Base-by-base conservation (phyloP, 2,888 invertebrate genomes). In the Xestobium rufovillosum region DNA sequence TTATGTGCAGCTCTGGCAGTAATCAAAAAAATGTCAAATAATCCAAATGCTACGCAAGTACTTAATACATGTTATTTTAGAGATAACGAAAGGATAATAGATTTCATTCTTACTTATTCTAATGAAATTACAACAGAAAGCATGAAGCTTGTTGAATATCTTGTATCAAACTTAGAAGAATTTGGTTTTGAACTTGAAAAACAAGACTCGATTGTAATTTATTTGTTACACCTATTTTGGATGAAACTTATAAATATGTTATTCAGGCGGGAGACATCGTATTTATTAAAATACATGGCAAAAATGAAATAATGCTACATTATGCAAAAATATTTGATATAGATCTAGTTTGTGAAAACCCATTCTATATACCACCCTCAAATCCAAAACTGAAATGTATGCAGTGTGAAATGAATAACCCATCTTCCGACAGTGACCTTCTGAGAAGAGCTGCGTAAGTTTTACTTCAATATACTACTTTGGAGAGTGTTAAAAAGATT, bases 241-340 rank as follows among this genome's bases (percentile, higher is more conserved):
- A n/a, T n/a, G n/a, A n/a, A n/a, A n/a, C n/a, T n/a, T n/a, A n/a
- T n/a, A n/a, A n/a, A n/a, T n/a, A n/a, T n/a, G n/a, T n/a, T n/a
- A n/a, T n/a, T n/a, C n/a, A n/a, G n/a, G n/a, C n/a, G n/a, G n/a
- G n/a, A 43, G 41, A 37, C 36, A 30, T 54, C 14, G 36, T 54
- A 3, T 61, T 56, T 34, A 38, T 59, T 3, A 61, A 61, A 51
- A 43, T 60, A 2, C 58, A 60, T 33, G 59, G 56, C 1, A 53
- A 58, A 2, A 47, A 54, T 3, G n/a, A 38, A 3, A 27, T 47
- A 13, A 36, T 52, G 9, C 8, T 30, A 6, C 34, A 43, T 13
- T 39, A 46, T 39, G 48, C 49, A 8, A 26, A 39, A n/a, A 35
- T 41, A 26, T 41, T 41, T 19, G 36, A 43, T 26, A 41, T 52